Evolutionary conservation across 2,113 vertebrate genomes (phyloP).

Genomic region (Sebastes schlegelii): DNA sequence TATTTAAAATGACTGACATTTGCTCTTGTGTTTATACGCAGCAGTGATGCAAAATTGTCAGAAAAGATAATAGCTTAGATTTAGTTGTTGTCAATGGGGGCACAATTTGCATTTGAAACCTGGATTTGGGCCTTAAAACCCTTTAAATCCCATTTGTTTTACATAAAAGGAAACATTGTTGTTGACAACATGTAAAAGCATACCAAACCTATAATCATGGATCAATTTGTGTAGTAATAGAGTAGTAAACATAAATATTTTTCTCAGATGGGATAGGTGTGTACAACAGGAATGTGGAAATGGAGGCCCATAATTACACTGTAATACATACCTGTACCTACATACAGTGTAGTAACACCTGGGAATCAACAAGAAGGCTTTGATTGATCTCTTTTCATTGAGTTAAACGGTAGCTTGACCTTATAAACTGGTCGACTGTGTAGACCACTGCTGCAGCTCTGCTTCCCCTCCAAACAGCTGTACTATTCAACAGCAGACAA

Average conservation of each 20-base stretch:
- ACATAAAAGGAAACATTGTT: background rate
- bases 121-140: background rate
- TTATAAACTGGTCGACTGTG: background rate
- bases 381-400: background rate
- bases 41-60: background rate
- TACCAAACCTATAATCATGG: background rate
- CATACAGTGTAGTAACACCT: background rate
- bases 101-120: background rate
- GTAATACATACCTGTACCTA: background rate
- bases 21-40: background rate
- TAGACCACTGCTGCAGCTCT: background rate
- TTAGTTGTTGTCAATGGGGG: background rate
- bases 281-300: slow-evolving; percentile 37
- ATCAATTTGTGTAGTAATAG: background rate
- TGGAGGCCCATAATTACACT: slow-evolving; percentile 10
- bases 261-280: background rate
- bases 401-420: background rate
- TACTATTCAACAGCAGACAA: slow-evolving; percentile 50
- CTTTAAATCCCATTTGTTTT: background rate
- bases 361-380: background rate
- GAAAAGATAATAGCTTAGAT: background rate
- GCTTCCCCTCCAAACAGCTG: slow-evolving; percentile 47
- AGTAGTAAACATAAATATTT: slow-evolving; percentile 7
- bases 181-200: slow-evolving; percentile 1
- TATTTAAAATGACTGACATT: background rate